Conservation (phyloP, 2,797 vertebrate species). For the Adrianichthys oophorus region DNA sequence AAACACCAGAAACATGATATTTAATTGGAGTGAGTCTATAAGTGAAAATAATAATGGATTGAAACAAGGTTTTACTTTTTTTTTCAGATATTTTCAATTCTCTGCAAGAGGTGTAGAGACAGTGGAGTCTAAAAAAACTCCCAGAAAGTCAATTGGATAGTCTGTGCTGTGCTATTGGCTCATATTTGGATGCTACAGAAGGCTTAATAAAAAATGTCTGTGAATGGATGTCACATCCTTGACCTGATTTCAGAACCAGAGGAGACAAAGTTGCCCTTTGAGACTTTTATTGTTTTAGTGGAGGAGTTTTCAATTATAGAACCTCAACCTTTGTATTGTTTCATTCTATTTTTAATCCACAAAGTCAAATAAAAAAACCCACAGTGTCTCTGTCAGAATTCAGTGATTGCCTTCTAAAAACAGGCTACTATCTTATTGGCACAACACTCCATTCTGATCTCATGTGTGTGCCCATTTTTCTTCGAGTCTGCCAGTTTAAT, state of each 20-base stretch:
- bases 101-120: too few relatives aligned
- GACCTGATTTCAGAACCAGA: constrained; percentile 41
- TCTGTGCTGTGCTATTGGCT: constrained; percentile 49
- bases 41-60: too few relatives aligned
- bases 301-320: constrained; percentile 6
- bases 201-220: constrained; percentile 66
- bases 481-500: constrained; percentile 45
- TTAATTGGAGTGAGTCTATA: too few relatives aligned
- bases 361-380: constrained; percentile 15
- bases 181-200: constrained; percentile 59
- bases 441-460: constrained; percentile 51
- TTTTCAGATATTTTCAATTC: too few relatives aligned
- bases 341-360: constrained; percentile 8
- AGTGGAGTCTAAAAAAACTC: too few relatives aligned
- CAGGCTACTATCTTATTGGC: constrained; percentile 19
- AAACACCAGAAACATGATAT: too few relatives aligned
- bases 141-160: constrained; percentile 42
- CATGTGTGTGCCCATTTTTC: constrained; percentile 31
- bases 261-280: constrained; percentile 34
- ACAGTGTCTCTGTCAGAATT: constrained; percentile 7
- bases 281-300: constrained; percentile 19
- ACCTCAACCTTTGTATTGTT: constrained; percentile 7
- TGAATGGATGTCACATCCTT: constrained; percentile 46
- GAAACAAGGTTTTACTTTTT: too few relatives aligned
- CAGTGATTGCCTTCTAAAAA: constrained; percentile 12